Conservation (phyloP, 1,140 invertebrate genomes). For the Lucilia sericata region DNA sequence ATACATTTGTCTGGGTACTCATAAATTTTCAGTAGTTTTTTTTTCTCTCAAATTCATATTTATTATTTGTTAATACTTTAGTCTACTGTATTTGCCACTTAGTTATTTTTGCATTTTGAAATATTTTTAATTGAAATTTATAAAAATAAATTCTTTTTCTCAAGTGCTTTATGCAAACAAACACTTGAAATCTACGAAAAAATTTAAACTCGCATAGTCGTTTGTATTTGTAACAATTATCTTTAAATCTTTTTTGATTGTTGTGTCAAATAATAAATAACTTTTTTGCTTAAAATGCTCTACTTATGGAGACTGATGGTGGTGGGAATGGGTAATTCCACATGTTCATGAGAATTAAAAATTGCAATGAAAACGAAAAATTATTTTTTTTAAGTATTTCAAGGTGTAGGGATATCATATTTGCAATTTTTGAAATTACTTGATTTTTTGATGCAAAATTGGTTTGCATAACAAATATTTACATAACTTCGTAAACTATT, state of each 20-base stretch:
- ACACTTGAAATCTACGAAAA: background rate
- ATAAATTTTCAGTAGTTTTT: background rate
- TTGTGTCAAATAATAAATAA: slow-evolving; percentile 9
- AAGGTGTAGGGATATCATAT: no score
- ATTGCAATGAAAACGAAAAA: no score
- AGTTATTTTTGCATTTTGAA: background rate
- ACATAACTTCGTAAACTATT: no score
- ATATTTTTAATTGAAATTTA: background rate
- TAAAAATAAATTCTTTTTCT: background rate
- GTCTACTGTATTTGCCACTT: background rate
- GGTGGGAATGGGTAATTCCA: background rate
- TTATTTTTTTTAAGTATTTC: no score
- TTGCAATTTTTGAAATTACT: no score
- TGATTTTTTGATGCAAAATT: no score
- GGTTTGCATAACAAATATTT: no score
- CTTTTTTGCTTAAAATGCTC: background rate
- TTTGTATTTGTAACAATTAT: background rate
- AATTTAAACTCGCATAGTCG: background rate
- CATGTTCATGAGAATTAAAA: background rate
- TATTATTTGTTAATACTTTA: background rate
- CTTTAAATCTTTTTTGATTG: slow-evolving; percentile 27
- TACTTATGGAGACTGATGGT: background rate
- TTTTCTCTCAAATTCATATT: background rate
- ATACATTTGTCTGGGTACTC: background rate
- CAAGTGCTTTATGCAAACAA: background rate